Evolutionary conservation across 1,140 invertebrate species (phyloP), one percentile per base, ranked within the genome.

Genomic region (Nasonia giraulti): DNA sequence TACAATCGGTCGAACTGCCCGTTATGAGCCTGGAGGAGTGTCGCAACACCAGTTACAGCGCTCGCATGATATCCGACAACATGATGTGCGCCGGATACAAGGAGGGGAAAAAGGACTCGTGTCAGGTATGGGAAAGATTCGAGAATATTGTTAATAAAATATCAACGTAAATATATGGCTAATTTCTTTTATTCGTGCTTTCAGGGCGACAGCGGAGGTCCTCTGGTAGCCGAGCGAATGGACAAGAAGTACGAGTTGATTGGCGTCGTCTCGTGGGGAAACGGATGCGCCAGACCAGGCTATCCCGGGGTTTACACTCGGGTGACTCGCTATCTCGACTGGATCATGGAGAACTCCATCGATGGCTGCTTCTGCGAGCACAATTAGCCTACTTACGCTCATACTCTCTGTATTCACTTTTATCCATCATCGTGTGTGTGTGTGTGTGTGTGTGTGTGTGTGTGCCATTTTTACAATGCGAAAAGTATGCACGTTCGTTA

Each of bases 141-240:
- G n/a, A n/a, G n/a, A n/a, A n/a, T n/a, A n/a, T n/a, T n/a, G 8
- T 0, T 0, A 47, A 12, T 11, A 47, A 2, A 47, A 47, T 10
- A 47, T 11, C 44, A 12, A 12, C 8, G 27, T 27, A 27, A 27
- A 50, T 11, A 17, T 17, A 17, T 50, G 12, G 12, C 2, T 50
- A 14, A 17, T 50, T 50, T 50, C 2, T 69, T 2, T 40, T 5
- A 77, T 76, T 27, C 71, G 77, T 76, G 55, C 40, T 81, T 71
- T 86, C 94, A 94, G 96, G 97, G 97, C 27, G 97, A 99, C 91
- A 98, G 97, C 88, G 98, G 97, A 82, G 97, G 97, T n/a, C 97
- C 97, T 4, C 91, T 98, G 20, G 95, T 97, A 11, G 93, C 95
- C 0, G 94, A 96, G 91, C 94, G 95, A 90, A 92, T 94, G 85